Conservation (phyloP, 2,888 invertebrate species). For the Erannis defoliaria region DNA sequence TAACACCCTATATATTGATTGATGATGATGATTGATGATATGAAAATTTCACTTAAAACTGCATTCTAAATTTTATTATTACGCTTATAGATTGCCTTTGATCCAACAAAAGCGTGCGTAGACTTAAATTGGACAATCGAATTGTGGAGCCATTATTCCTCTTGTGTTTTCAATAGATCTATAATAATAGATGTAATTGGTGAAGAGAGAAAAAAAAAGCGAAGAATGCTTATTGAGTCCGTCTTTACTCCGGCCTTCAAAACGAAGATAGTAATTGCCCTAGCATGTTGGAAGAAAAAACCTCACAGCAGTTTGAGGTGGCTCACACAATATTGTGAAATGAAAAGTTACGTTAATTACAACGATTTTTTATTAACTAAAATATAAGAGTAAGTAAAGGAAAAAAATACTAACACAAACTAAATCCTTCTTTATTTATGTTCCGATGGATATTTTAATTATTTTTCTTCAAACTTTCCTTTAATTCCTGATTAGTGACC, state of each 20-base stretch:
- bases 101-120: slow-evolving; percentile 64
- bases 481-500: slow-evolving; percentile 19
- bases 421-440: neutral
- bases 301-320: neutral
- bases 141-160: slow-evolving; percentile 70
- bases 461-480: neutral
- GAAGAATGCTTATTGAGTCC: slow-evolving; percentile 65
- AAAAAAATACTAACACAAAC: neutral
- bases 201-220: slow-evolving; percentile 75
- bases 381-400: neutral
- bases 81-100: slow-evolving; percentile 50
- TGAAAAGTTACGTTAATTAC: neutral
- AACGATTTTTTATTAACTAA: neutral
- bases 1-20: too few relatives aligned
- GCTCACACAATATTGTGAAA: slow-evolving; percentile 4
- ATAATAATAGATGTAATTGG: slow-evolving; percentile 78
- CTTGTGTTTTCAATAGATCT: slow-evolving; percentile 72
- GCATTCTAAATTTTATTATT: slow-evolving; percentile 12
- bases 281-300: neutral
- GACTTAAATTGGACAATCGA: slow-evolving; percentile 63
- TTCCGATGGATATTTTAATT: neutral
- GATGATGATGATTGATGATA: too few relatives aligned
- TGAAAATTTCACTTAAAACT: neutral
- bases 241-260: slow-evolving; percentile 49
- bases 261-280: slow-evolving; percentile 16